Evolutionary conservation across 2,113 vertebrate genomes (phyloP), one percentile per base, ranked within the genome.

Genomic region (Alosa alosa): DNA sequence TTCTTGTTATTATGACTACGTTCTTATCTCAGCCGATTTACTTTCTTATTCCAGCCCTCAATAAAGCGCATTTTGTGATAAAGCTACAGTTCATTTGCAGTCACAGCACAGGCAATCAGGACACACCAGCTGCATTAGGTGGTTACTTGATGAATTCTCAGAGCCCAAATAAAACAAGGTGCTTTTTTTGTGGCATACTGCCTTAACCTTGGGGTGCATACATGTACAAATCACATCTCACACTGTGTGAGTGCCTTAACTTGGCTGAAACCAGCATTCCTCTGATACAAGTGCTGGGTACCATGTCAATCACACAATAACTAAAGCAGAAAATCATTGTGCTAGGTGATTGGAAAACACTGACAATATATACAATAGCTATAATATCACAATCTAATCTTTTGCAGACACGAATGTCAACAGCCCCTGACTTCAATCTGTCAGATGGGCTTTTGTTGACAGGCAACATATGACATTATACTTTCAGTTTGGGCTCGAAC

Each of bases 231-330:
- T 87, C 55, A 83, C 89, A 88, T 81, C 36, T 22, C 47, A 78
- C 72, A 78, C 72, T 78, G 72, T 9, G 72, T 52, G 84, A 87
- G 87, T 90, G 89, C 89, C 89, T 90, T 90, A 90, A 87, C 36
- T 60, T 45, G 86, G 89, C 89, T 88, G 64, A 39, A 85, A 82
- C 64, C 41, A 86, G 50, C 83, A 22, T 31, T 86, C 50, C 64
- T 84, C 78, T 50, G 78, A 44, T 64, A 39, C 39, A 78, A 78
- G 36, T 4, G 31, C 31, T 78, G 31, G 31, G 72, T 15, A 39
- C 5, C 72, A 78, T 39, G 72, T 78, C 31, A 36, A 39, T 78
- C 72, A 78, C 36, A 78, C 36, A 78, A 39, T 36, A 78, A 41
- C 7, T 64, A 41, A 41, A 78, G 72, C 72, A 78, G 31, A 78